A percentile compares a stretch with the other conserved stretches of the same genome.
These are phyloP conservation scores for Heteromyza rotundicornis DNA, from an alignment of 2,888 invertebrate genomes.

Conservation along the genomic window DNA sequence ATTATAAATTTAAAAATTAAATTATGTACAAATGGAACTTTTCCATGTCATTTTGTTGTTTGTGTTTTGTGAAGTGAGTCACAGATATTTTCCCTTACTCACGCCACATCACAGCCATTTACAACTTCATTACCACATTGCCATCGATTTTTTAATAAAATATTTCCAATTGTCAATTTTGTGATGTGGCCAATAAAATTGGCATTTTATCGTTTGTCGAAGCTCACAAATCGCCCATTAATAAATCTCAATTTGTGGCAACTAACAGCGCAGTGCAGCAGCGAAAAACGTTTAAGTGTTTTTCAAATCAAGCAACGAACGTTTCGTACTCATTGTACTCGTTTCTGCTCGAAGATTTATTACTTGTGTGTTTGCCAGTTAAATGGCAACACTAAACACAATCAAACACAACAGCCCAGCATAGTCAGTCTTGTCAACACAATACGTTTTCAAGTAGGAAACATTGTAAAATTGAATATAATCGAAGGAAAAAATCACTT, in stretches of 20 bases:
- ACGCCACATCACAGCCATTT: background rate
- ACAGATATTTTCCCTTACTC: background rate
- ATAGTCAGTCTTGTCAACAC: too few species aligned
- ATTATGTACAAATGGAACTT: conserved; percentile 3
- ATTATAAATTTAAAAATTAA: conserved; percentile 16
- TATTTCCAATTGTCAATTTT: conserved; percentile 10
- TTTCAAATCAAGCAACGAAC: conserved; percentile 7
- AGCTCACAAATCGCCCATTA: conserved; percentile 11
- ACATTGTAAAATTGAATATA: too few species aligned
- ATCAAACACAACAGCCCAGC: too few species aligned
- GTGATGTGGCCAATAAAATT: background rate
- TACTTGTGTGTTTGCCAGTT: background rate
- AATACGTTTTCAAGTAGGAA: too few species aligned
- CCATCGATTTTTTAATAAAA: conserved; percentile 10
- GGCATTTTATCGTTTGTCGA: conserved; percentile 7
- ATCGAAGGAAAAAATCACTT: too few species aligned
- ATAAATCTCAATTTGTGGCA: conserved; percentile 37
- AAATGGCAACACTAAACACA: background rate
- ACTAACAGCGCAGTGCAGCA: background rate
- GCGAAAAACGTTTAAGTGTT: conserved; percentile 38
- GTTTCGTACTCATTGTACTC: background rate
- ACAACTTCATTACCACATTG: background rate
- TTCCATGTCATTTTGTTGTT: too few species aligned
- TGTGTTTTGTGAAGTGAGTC: background rate
- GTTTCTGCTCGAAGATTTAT: background rate